Evolutionary conservation across 2,888 invertebrate species (phyloP), one percentile per base, ranked within the genome.

Genomic region (Perithous albicinctus): DNA sequence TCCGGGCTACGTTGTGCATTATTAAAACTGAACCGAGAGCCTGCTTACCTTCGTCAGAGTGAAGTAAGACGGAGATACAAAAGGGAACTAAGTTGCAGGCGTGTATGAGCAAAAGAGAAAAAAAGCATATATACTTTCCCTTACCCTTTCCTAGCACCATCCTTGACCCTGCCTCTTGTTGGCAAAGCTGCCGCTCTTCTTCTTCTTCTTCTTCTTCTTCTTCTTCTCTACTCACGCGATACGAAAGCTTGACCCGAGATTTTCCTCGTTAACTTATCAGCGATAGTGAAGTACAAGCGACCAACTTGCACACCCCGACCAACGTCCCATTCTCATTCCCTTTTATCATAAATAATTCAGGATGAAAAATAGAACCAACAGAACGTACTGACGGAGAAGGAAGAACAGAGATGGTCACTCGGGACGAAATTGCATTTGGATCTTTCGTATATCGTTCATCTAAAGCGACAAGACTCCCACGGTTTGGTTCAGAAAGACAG

Each of bases 261-360:
- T 80, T 80, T 73, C 72, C 67, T 77, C 76, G 77, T 77, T 77
- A 80, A 77, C 77, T 77, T 77, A 77, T 77, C 69, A 63, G 18
- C 63, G 63, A 67, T 61, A 23, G 26, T 38, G 48, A 12, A 46
- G 41, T 4, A 29, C 15, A 38, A 15, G 20, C 32, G 26, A n/a
- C 67, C 10, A n/a, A 23, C 43, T 48, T n/a, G n/a, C 66, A 20
- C 32, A 43, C n/a, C 54, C 48, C 10, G 26, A 46, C 20, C 51
- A 70, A 51, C 69, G 59, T 56, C 38, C 35, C 5, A 35, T 67
- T 61, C 63, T 51, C 38, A n/a, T 69, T 72, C 41, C 12, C 7
- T 41, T 43, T 35, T 18, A 1, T 59, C 20, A 51, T 80, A 59
- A 80, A 80, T 80, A 72, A 80, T 80, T 80, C 51, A 80, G 10